These are phyloP conservation scores for Nesogale talazaci DNA, from an alignment of 2,113 vertebrate species.

Conservation along the genomic window DNA sequence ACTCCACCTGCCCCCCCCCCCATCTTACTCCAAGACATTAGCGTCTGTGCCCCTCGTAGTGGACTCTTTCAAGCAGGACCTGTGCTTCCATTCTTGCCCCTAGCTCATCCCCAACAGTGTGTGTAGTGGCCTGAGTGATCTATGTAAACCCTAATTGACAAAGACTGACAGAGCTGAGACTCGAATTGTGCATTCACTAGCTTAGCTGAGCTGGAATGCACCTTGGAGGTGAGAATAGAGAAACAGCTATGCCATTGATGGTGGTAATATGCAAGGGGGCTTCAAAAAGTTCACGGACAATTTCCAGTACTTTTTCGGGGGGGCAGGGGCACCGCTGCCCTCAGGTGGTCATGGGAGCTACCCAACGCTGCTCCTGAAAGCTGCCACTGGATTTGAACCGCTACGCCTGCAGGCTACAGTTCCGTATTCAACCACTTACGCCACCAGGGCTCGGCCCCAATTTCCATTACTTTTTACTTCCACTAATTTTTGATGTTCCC, in stretches of 20 bases:
- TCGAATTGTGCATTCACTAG: neutral
- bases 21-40: neutral
- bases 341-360: too few relatives aligned
- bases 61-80: neutral
- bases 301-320: too few relatives aligned
- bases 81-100: neutral
- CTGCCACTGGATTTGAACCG: too few relatives aligned
- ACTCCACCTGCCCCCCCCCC: neutral
- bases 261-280: rapidly evolving
- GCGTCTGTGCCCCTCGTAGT: neutral
- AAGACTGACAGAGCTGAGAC: neutral
- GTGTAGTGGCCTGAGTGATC: neutral
- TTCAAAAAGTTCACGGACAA: too few relatives aligned
- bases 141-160: neutral
- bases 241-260: neutral
- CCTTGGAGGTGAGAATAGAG: neutral
- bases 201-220: neutral
- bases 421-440: too few relatives aligned
- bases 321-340: too few relatives aligned
- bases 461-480: too few relatives aligned
- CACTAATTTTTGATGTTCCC: too few relatives aligned
- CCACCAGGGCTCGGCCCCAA: too few relatives aligned
- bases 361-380: too few relatives aligned
- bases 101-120: neutral
- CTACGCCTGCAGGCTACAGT: too few relatives aligned